phyloP scores from a whole-genome alignment of 2,888 invertebrate species.

The Apoda limacodes region DNA sequence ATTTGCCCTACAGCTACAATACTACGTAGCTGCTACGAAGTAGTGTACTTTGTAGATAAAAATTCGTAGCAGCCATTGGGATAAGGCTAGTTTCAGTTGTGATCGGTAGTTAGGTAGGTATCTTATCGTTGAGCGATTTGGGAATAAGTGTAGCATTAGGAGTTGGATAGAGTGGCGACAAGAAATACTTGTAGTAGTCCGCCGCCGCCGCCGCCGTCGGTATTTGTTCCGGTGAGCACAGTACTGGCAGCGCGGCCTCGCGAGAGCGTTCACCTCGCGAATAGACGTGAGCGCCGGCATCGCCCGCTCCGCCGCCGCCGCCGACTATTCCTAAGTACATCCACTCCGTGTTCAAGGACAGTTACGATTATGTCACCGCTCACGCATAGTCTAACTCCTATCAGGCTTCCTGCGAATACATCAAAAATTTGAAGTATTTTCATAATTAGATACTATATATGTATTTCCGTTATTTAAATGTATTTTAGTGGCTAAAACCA shows the following conservation, averaged over 20 bases:
- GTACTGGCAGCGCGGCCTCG: slow-evolving; percentile 42
- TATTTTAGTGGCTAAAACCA: too few relatives aligned
- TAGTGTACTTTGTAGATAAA: too few relatives aligned
- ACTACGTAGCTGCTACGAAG: too few relatives aligned
- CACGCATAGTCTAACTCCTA: too few relatives aligned
- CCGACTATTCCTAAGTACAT: slow-evolving; percentile 36
- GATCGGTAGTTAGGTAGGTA: too few relatives aligned
- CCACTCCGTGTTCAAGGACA: slow-evolving; percentile 52
- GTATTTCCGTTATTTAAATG: too few relatives aligned
- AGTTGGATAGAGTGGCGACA: slow-evolving; percentile 16
- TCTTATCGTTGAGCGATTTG: slow-evolving; percentile 23
- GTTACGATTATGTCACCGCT: slow-evolving; percentile 42
- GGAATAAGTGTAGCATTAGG: slow-evolving; percentile 18
- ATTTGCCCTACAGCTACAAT: too few relatives aligned
- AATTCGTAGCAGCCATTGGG: too few relatives aligned
- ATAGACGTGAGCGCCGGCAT: slow-evolving; percentile 30
- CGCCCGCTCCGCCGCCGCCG: slow-evolving; percentile 30
- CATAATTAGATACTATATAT: too few relatives aligned
- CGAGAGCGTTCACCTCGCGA: slow-evolving; percentile 57
- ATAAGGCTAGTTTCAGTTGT: too few relatives aligned
- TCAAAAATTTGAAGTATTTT: too few relatives aligned
- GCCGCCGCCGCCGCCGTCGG: slow-evolving; percentile 12
- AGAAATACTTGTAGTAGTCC: slow-evolving; percentile 5
- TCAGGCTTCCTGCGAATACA: too few relatives aligned
- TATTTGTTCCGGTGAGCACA: slow-evolving; percentile 27